Conservation (phyloP, 2,113 vertebrate species). For the Chamaetylas fuelleborni region DNA sequence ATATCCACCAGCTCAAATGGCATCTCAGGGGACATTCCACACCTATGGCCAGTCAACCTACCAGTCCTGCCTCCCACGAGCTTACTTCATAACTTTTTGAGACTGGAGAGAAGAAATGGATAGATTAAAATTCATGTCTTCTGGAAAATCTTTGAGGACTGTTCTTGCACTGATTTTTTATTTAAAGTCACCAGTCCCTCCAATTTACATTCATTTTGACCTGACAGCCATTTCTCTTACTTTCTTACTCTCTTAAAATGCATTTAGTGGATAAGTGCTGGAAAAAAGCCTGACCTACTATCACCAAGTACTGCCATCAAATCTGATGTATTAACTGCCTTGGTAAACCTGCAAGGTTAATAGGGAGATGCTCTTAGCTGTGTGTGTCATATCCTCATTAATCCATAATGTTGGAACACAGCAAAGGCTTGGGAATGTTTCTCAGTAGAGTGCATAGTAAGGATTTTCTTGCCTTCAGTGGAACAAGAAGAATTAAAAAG, state of each 20-base stretch:
- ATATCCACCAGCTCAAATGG: background rate
- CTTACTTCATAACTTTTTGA: background rate
- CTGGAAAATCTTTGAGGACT: background rate
- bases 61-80: background rate
- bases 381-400: constrained; percentile 4
- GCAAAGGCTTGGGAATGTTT: background rate
- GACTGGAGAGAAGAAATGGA: background rate
- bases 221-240: background rate
- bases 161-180: background rate
- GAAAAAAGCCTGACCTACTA: background rate
- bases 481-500: background rate
- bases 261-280: background rate
- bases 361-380: background rate
- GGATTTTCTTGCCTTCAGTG: background rate
- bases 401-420: background rate
- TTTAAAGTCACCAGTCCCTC: background rate
- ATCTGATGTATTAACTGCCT: background rate
- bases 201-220: background rate
- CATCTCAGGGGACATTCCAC: background rate
- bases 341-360: constrained; percentile 1
- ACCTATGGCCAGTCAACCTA: background rate
- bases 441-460: background rate
- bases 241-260: background rate
- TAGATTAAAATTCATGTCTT: background rate
- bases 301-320: background rate